Evolutionary conservation across 2,797 vertebrate genomes (phyloP).

Genomic region (Syngnathus acus): DNA sequence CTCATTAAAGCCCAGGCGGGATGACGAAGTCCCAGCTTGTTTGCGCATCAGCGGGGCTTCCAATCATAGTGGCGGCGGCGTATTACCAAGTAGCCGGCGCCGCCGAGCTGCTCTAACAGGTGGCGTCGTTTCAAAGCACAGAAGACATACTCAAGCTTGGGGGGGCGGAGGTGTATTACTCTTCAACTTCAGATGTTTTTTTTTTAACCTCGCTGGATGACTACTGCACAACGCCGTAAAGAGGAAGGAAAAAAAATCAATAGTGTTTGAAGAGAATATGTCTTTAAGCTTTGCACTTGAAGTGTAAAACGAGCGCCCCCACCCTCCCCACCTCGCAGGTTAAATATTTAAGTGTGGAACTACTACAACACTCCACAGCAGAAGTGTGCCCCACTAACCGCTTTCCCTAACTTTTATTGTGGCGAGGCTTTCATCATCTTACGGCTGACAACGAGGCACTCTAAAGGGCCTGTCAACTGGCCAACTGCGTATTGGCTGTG

Average conservation of each 20-base stretch:
- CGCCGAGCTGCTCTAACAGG: constrained; percentile 57
- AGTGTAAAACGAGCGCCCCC: constrained; percentile 17
- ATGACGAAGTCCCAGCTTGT: constrained; percentile 45
- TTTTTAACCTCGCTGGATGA: background rate
- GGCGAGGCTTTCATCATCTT: too few species aligned
- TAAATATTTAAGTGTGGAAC: constrained; percentile 14
- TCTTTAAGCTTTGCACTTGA: constrained; percentile 25
- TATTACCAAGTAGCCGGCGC: constrained; percentile 42
- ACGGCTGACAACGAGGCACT: too few species aligned
- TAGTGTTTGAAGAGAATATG: constrained; percentile 29
- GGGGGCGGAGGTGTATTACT: constrained; percentile 42
- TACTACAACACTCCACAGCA: constrained; percentile 3
- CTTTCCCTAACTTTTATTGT: background rate
- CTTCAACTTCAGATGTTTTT: constrained; percentile 49
- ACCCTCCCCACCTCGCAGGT: constrained; percentile 4
- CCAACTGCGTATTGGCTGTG: too few species aligned
- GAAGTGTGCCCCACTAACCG: constrained; percentile 8
- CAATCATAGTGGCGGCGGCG: constrained; percentile 31
- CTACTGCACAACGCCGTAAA: background rate
- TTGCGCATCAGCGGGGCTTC: constrained; percentile 39
- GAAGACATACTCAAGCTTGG: constrained; percentile 26
- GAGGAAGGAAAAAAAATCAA: background rate
- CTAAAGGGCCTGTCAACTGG: too few species aligned
- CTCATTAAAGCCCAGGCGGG: constrained; percentile 45
- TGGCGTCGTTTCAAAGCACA: constrained; percentile 67